These are phyloP conservation scores for silkworm (Bombyx mori) DNA, from an alignment of 1,140 invertebrate genomes.

Conservation along the genomic window DNA sequence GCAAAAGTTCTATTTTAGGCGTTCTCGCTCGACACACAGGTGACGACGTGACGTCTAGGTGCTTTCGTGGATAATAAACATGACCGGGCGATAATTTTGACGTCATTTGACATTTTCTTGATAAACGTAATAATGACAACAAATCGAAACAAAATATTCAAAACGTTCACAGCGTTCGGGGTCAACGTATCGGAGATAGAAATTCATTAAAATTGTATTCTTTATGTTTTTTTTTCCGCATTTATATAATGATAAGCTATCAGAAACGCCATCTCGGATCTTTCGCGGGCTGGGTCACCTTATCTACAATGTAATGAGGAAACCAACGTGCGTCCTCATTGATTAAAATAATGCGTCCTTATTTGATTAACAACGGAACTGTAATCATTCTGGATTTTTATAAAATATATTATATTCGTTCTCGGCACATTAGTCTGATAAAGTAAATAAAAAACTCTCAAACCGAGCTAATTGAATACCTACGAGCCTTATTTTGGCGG, in stretches of 20 bases:
- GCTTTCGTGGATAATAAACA: constrained; percentile 14
- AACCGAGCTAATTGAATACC: constrained; percentile 16
- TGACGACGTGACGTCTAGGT: constrained; percentile 19
- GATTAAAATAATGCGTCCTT: constrained; percentile 27
- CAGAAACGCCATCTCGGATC: constrained; percentile 1
- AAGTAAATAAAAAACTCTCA: constrained; percentile 4
- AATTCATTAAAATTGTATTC: not conserved
- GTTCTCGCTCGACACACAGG: constrained; percentile 16
- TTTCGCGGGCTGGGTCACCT: constrained; percentile 1
- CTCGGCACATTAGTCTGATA: constrained; percentile 8
- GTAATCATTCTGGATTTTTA: too few relatives aligned
- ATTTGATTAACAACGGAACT: constrained; percentile 19
- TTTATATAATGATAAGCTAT: not conserved
- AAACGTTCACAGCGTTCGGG: not conserved
- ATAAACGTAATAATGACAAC: too few relatives aligned
- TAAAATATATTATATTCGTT: constrained; percentile 8
- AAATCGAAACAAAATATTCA: not conserved
- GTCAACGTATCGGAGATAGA: too few relatives aligned
- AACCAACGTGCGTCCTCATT: constrained; percentile 21
- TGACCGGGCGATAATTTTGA: constrained; percentile 3
- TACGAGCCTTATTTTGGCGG: constrained; percentile 29
- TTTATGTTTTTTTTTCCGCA: too few relatives aligned
- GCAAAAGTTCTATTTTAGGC: constrained; percentile 23
- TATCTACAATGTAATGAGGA: constrained; percentile 7
- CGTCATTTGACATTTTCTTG: constrained; percentile 2